These are phyloP conservation scores for Sardinella longiceps DNA, from an alignment of 2,797 vertebrate species.

Conservation along the genomic window DNA sequence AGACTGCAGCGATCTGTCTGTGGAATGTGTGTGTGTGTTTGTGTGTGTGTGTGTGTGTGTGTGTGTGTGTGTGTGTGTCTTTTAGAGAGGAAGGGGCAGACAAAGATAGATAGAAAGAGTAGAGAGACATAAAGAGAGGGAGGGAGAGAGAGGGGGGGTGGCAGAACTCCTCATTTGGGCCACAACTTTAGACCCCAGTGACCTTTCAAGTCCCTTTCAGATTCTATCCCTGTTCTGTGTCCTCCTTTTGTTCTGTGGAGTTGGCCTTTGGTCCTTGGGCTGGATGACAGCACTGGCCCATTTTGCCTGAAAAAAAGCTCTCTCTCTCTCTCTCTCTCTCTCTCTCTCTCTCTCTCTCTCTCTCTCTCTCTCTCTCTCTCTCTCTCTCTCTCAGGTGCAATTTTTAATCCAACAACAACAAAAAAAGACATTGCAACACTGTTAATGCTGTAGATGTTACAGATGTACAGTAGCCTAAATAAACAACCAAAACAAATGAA, in stretches of 20 bases:
- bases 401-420: too few species aligned
- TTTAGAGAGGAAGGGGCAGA: background rate
- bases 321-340: background rate
- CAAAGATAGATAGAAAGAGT: too few species aligned
- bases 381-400: background rate
- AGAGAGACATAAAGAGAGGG: background rate
- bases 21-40: background rate
- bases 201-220: constrained; percentile 22
- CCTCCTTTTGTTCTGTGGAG: background rate
- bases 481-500: background rate
- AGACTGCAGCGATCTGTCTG: constrained; percentile 19
- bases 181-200: constrained; percentile 21
- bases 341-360: background rate
- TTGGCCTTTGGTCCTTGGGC: background rate
- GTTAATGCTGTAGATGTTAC: too few species aligned
- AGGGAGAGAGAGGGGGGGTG: background rate
- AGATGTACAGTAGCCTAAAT: too few species aligned
- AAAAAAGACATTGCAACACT: background rate
- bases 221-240: background rate
- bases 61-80: background rate
- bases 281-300: background rate
- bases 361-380: background rate
- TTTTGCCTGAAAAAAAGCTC: background rate
- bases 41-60: constrained; percentile 1
- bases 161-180: constrained; percentile 11